These are phyloP conservation scores for Anthopleura sola DNA, from an alignment of 64 coral and sea anemone species.

Conservation along the genomic window DNA sequence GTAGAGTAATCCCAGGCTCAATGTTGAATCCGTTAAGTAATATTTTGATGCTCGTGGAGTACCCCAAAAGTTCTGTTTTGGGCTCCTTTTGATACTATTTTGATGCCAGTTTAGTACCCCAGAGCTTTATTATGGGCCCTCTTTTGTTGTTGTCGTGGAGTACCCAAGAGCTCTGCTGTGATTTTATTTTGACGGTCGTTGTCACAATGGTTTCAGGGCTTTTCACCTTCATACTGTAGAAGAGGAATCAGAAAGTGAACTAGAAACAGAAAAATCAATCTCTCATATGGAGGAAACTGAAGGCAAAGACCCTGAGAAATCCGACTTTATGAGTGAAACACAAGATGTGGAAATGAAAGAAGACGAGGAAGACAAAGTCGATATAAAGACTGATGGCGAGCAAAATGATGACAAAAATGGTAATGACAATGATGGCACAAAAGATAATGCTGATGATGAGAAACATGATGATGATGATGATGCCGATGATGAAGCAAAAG, in stretches of 20 bases:
- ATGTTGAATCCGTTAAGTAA: too few species aligned
- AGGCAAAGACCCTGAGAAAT: background rate
- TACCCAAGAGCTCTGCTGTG: background rate
- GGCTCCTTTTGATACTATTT: background rate
- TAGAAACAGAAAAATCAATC: slow-evolving; percentile 5
- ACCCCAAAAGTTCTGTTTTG: background rate
- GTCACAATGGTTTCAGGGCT: background rate
- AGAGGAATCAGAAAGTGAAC: slow-evolving; percentile 25
- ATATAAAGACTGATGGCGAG: slow-evolving; percentile 10
- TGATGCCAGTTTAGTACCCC: background rate
- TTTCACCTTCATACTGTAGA: background rate
- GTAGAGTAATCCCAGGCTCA: too few species aligned
- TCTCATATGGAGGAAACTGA: background rate
- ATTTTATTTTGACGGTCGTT: background rate
- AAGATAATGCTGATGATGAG: slow-evolving; percentile 23
- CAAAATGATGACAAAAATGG: slow-evolving; percentile 14
- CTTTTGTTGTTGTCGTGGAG: too few species aligned
- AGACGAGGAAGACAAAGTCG: background rate
- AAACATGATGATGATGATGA: slow-evolving; percentile 24
- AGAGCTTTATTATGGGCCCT: too few species aligned
- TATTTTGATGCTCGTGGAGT: too few species aligned
- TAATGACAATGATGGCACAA: slow-evolving; percentile 1
- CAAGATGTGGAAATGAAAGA: background rate
- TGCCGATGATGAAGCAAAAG: background rate
- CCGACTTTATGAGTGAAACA: background rate